Evolutionary conservation across 2,113 vertebrate genomes (phyloP).

Genomic region (Addax nasomaculatus): DNA sequence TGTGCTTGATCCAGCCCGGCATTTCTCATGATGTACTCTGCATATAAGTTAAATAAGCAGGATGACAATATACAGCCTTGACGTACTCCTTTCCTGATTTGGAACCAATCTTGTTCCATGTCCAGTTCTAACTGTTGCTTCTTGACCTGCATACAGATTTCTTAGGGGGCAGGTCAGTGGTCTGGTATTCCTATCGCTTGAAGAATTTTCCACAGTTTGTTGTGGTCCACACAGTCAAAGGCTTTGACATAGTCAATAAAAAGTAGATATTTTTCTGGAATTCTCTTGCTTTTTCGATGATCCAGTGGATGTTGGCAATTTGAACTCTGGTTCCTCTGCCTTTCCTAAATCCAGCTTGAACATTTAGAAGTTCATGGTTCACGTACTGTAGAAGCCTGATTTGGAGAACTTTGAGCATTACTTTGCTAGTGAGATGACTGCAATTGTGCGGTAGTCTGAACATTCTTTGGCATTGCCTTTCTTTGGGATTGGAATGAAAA

Average conservation of each 20-base stretch:
- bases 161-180: not conserved
- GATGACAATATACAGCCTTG: not conserved
- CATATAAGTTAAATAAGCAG: not conserved
- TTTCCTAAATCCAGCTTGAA: not conserved
- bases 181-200: not conserved
- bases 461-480: not conserved
- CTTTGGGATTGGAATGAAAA: not conserved
- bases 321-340: not conserved
- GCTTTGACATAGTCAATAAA: not conserved
- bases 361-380: not conserved
- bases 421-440: not conserved
- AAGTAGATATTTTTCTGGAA: not conserved
- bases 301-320: not conserved
- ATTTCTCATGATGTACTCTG: not conserved
- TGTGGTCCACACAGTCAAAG: not conserved
- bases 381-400: not conserved
- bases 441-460: not conserved
- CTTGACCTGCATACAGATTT: not conserved
- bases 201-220: not conserved
- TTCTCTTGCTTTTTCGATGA: not conserved
- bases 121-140: not conserved
- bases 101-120: not conserved
- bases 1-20: not conserved
- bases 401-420: not conserved
- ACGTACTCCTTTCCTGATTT: accelerated